Base-by-base conservation (phyloP, 1,140 invertebrate genomes). In the Hesperophylax magnus region DNA sequence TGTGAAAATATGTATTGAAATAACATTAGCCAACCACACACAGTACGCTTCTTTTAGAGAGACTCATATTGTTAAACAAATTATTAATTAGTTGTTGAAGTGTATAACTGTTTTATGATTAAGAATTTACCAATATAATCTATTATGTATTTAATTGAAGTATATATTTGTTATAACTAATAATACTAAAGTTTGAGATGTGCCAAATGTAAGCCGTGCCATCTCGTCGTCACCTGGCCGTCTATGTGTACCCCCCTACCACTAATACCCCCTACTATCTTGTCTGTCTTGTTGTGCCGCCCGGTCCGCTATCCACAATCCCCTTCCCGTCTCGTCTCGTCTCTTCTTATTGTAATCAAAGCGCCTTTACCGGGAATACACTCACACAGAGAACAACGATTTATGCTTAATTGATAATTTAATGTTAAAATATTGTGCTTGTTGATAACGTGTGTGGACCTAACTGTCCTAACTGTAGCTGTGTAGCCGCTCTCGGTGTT, bases 11-110 rank as follows among this genome's bases (percentile, higher is more conserved):
- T 47, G 39, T 47, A 47, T 34, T 69, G 77, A 74, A 75, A 67
- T 63, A 53, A 75, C 39, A 77, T 83, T 81, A 84, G 80, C 79
- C 82, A 81, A 84, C 79, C 82, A 83, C 82, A 83, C 82, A 83
- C 82, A 83, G 75, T 84, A 84, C 82, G 82, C 82, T 84, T 84
- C 80, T 79, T 79, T 79, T 84, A 84, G 80, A 78, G 82, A 84
- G 82, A 83, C 82, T 83, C 82, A 77, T 81, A 81, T 79, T 81
- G 82, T 84, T 81, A 81, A 78, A 80, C 34, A 77, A 61, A 77
- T 78, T 27, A 78, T 78, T 67, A 56, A 78, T 78, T 78, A 78
- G 63, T 77, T 63, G 61, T 77, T 77, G 31, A 65, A 63, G 61
- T 61, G 31, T 61, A 76, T 61, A 76, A 76, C 58, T 63, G 75